Percentiles rank a stretch among this genome's conserved stretches.
Conservation (phyloP, 2,797 vertebrate species). For the Lutjanus argentimaculatus region DNA sequence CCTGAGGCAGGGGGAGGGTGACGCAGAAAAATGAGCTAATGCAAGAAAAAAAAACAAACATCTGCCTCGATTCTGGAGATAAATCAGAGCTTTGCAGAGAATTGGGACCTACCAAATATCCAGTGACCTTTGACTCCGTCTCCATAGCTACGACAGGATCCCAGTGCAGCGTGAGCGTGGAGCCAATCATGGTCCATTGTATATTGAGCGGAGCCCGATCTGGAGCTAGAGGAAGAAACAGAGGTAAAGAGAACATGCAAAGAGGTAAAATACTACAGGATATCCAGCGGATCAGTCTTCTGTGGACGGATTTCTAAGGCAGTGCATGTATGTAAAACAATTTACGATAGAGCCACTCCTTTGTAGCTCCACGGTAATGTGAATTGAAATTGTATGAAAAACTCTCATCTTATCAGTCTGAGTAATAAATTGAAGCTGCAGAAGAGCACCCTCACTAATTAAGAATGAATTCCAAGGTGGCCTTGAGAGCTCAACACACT, state of each 20-base stretch:
- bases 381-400: not conserved
- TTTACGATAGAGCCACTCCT: not conserved
- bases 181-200: slow-evolving; percentile 93
- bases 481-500: not conserved
- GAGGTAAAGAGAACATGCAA: not conserved
- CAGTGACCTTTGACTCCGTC: slow-evolving; percentile 94
- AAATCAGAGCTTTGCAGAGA: slow-evolving; percentile 28
- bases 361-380: not conserved
- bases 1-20: slow-evolving; percentile 77
- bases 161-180: slow-evolving; percentile 93
- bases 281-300: not conserved
- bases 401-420: not conserved
- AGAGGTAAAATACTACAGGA: not conserved
- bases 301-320: not conserved
- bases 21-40: slow-evolving; percentile 14
- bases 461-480: not conserved
- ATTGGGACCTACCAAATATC: slow-evolving; percentile 90
- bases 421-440: slow-evolving; percentile 18
- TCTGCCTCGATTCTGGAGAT: slow-evolving; percentile 22
- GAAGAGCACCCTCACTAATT: slow-evolving; percentile 14
- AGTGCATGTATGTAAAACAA: not conserved
- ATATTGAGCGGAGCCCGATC: slow-evolving; percentile 93
- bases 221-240: slow-evolving; percentile 85
- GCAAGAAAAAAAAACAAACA: not conserved
- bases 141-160: slow-evolving; percentile 93